These are phyloP conservation scores for Megaceryle torquata DNA, from an alignment of 2,113 vertebrate species.

Conservation along the genomic window DNA sequence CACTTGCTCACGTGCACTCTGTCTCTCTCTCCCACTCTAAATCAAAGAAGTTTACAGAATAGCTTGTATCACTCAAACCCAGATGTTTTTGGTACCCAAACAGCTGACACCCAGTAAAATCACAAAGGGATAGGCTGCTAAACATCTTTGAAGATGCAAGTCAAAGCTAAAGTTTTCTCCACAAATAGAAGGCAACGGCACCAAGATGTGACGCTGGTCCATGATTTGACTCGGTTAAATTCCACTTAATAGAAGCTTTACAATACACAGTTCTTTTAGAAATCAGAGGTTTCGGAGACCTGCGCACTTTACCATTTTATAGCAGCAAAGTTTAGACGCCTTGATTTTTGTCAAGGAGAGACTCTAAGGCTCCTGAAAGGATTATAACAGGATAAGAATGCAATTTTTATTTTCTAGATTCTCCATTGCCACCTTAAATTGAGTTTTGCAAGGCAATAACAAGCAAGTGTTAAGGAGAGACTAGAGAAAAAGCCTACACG, in stretches of 20 bases:
- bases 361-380: not conserved
- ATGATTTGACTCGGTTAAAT: not conserved
- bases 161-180: not conserved
- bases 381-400: not conserved
- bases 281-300: not conserved
- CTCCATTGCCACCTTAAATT: not conserved
- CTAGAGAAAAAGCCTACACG: not conserved
- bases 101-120: not conserved
- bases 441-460: not conserved
- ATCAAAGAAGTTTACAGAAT: not conserved
- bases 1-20: not conserved
- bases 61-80: not conserved
- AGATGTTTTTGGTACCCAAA: not conserved
- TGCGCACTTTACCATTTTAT: not conserved
- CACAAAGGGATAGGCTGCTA: not conserved
- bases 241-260: not conserved
- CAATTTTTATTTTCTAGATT: not conserved
- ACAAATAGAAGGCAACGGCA: not conserved
- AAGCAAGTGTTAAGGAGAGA: not conserved
- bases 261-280: not conserved
- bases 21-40: not conserved
- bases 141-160: not conserved
- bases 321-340: not conserved
- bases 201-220: not conserved
- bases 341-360: not conserved